Evolutionary conservation across 2,888 invertebrate species (phyloP).

Genomic region (Clusia tigrina): DNA sequence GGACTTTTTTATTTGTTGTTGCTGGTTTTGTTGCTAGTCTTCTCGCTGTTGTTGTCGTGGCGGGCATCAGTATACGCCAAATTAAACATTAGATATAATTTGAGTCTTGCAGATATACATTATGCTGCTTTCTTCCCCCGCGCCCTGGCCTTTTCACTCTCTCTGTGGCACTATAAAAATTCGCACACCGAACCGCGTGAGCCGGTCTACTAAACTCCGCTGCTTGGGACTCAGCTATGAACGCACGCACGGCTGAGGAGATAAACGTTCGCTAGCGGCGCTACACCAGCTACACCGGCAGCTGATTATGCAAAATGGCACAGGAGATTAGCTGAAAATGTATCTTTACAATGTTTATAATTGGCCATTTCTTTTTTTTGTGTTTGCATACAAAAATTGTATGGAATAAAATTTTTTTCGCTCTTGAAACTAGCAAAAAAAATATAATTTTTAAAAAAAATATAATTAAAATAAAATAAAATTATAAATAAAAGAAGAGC

Average conservation of each 20-base stretch:
- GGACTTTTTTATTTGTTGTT: neutral
- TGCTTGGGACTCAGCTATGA: too few relatives aligned
- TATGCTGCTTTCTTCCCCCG: neutral
- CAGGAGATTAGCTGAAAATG: too few relatives aligned
- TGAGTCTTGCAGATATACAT: constrained; percentile 26
- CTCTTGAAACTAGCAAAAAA: neutral
- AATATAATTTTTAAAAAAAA: neutral
- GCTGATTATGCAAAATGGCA: neutral
- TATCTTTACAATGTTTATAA: too few relatives aligned
- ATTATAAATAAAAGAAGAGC: neutral
- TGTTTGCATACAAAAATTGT: too few relatives aligned
- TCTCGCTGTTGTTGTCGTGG: neutral
- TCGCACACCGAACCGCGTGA: too few relatives aligned
- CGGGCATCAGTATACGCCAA: constrained; percentile 2
- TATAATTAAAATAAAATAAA: neutral
- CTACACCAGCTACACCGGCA: neutral
- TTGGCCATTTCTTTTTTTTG: too few relatives aligned
- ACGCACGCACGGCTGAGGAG: too few relatives aligned
- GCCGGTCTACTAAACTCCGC: too few relatives aligned
- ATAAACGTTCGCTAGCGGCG: too few relatives aligned
- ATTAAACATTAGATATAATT: constrained; percentile 25
- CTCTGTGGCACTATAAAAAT: too few relatives aligned
- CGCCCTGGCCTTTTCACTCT: neutral
- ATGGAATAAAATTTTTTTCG: neutral
- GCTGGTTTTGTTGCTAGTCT: constrained; percentile 1